Conservation (phyloP, 1,140 invertebrate species). For the Calycopis cecrops region DNA sequence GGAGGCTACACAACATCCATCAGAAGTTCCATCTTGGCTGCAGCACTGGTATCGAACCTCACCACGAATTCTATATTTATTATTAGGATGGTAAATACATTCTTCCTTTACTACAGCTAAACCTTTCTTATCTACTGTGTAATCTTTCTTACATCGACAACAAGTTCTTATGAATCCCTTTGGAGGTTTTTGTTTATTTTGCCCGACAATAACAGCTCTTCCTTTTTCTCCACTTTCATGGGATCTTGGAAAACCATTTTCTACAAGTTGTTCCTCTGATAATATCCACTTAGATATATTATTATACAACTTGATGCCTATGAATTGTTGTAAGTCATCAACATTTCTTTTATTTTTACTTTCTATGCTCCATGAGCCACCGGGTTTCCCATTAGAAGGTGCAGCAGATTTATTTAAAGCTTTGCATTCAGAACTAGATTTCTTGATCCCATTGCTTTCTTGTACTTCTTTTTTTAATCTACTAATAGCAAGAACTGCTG, state of each 20-base stretch:
- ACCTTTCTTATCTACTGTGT: slow-evolving; percentile 86
- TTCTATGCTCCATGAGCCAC: slow-evolving; percentile 82
- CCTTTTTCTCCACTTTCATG: slow-evolving; percentile 80
- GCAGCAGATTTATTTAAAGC: slow-evolving; percentile 34
- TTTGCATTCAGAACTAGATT: slow-evolving; percentile 46
- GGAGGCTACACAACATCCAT: slow-evolving; percentile 87
- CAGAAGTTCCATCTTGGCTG: slow-evolving; percentile 80
- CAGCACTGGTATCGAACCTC: slow-evolving; percentile 81
- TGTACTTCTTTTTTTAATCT: slow-evolving; percentile 82
- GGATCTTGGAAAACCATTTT: slow-evolving; percentile 89
- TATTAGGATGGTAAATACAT: slow-evolving; percentile 94
- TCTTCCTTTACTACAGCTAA: slow-evolving; percentile 82
- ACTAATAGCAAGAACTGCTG: slow-evolving; percentile 87
- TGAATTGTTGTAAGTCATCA: slow-evolving; percentile 63
- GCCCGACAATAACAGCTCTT: slow-evolving; percentile 76
- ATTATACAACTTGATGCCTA: slow-evolving; percentile 74
- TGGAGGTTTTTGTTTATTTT: slow-evolving; percentile 78
- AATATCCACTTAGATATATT: slow-evolving; percentile 76
- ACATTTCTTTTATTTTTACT: slow-evolving; percentile 74
- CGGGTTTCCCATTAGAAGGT: slow-evolving; percentile 34
- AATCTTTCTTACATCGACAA: slow-evolving; percentile 87
- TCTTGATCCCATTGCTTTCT: slow-evolving; percentile 64
- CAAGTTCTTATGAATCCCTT: slow-evolving; percentile 84
- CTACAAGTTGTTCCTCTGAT: slow-evolving; percentile 84
- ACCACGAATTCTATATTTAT: slow-evolving; percentile 86